phyloP scores from a whole-genome alignment of 2,888 invertebrate species.

The Chelonus formosanus region DNA sequence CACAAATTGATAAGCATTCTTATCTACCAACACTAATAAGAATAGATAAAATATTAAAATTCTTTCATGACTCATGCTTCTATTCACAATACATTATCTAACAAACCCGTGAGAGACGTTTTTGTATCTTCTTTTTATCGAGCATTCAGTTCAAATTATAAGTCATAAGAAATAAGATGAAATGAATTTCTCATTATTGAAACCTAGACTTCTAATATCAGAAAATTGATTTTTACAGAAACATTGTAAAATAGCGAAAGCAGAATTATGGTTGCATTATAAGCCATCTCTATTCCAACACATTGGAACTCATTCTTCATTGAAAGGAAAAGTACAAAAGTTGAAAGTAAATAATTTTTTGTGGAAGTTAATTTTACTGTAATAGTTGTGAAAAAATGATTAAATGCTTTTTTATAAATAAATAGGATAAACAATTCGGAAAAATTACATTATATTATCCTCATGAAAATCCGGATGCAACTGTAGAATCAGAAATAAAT shows the following conservation, averaged over 20 bases:
- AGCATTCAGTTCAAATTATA: too few species aligned
- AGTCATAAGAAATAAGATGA: too few species aligned
- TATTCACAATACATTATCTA: too few species aligned
- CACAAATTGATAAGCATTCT: too few species aligned
- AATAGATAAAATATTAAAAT: too few species aligned
- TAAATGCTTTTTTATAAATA: not conserved
- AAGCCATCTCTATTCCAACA: constrained; percentile 95
- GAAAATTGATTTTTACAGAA: constrained; percentile 69
- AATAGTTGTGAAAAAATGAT: too few species aligned
- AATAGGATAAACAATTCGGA: constrained; percentile 87
- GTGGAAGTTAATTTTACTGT: not conserved
- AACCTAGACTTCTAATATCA: not conserved
- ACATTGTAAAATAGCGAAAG: constrained; percentile 81
- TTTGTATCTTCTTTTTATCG: too few species aligned
- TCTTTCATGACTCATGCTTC: too few species aligned
- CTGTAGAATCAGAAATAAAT: constrained; percentile 77
- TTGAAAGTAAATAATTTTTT: constrained; percentile 73
- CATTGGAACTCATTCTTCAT: constrained; percentile 92
- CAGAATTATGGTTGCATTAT: constrained; percentile 83
- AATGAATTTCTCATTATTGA: too few species aligned
- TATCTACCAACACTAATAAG: too few species aligned
- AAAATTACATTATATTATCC: constrained; percentile 81
- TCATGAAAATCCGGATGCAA: constrained; percentile 79
- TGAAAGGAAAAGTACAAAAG: constrained; percentile 96
- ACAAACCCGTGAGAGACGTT: too few species aligned